These are phyloP conservation scores for Bubo blakistoni DNA, from an alignment of 2,113 vertebrate genomes.

Conservation along the genomic window DNA sequence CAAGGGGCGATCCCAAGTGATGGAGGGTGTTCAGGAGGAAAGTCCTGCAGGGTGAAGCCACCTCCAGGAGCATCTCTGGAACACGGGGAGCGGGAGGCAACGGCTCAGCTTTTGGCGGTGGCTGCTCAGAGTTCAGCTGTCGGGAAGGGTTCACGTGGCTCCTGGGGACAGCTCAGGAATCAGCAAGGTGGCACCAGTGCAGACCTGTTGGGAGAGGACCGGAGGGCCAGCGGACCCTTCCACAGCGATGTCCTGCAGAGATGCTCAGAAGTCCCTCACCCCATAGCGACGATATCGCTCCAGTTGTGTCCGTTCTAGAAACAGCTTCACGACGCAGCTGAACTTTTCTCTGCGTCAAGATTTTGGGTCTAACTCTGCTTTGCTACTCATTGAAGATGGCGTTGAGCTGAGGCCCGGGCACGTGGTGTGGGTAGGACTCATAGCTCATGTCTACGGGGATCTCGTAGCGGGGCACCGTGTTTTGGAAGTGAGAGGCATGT, in stretches of 20 bases:
- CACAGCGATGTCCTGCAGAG: neutral
- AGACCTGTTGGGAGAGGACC: neutral
- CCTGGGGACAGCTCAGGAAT: neutral
- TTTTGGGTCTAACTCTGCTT: neutral
- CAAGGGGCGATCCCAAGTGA: neutral
- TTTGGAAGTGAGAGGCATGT: constrained; percentile 80
- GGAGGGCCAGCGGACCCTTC: neutral
- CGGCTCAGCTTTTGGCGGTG: rapidly evolving
- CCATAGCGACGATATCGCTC: neutral
- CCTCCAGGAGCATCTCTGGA: neutral
- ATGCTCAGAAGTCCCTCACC: neutral
- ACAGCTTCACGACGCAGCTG: neutral
- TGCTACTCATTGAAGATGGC: constrained; percentile 84
- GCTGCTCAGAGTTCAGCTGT: neutral
- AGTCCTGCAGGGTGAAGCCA: neutral
- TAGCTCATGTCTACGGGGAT: constrained; percentile 89
- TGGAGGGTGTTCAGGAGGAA: neutral
- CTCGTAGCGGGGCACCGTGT: constrained; percentile 78
- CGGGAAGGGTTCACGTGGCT: rapidly evolving
- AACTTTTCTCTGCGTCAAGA: neutral
- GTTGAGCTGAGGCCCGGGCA: constrained; percentile 80
- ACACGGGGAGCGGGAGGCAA: neutral
- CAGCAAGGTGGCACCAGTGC: neutral
- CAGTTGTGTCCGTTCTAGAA: neutral
- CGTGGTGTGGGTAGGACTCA: constrained; percentile 83